phyloP scores from a whole-genome alignment of 1,140 invertebrate genomes.

The Spodoptera frugiperda region DNA sequence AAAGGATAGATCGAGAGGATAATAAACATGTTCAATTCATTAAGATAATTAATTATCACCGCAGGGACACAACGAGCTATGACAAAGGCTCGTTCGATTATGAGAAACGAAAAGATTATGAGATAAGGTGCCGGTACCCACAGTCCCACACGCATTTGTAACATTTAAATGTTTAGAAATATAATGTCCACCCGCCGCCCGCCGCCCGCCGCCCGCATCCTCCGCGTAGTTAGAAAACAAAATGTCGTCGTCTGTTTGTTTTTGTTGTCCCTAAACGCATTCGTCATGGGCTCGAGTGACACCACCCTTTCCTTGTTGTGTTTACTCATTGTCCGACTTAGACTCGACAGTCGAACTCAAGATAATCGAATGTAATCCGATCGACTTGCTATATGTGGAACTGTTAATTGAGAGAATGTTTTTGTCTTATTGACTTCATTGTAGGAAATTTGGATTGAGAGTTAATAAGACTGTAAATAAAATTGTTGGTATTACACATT shows the following conservation, averaged over 20 bases:
- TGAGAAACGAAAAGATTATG: slow-evolving; percentile 33
- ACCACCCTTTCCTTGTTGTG: slow-evolving; percentile 52
- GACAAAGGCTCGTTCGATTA: slow-evolving; percentile 29
- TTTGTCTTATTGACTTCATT: not conserved
- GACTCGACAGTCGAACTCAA: slow-evolving; percentile 14
- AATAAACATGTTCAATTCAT: slow-evolving; percentile 29
- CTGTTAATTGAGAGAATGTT: not conserved
- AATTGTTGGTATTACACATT: too few species aligned
- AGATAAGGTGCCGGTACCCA: slow-evolving; percentile 9
- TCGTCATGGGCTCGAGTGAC: slow-evolving; percentile 56
- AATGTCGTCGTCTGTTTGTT: slow-evolving; percentile 63
- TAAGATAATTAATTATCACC: slow-evolving; percentile 21
- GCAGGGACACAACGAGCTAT: slow-evolving; percentile 14
- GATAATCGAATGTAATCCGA: slow-evolving; percentile 36
- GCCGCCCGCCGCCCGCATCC: slow-evolving; percentile 60
- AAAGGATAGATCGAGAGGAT: not conserved
- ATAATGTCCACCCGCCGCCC: slow-evolving; percentile 26
- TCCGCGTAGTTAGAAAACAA: slow-evolving; percentile 47
- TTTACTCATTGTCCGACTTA: slow-evolving; percentile 54
- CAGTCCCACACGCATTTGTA: slow-evolving; percentile 52
- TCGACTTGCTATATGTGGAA: slow-evolving; percentile 10
- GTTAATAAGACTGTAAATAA: too few species aligned
- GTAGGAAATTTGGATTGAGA: not conserved
- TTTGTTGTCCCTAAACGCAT: slow-evolving; percentile 62
- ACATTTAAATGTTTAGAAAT: slow-evolving; percentile 51